Percentiles rank a stretch among this genome's conserved stretches.
Evolutionary conservation across 2,888 invertebrate genomes (phyloP).

Genomic region (Ormyrus thymus): DNA sequence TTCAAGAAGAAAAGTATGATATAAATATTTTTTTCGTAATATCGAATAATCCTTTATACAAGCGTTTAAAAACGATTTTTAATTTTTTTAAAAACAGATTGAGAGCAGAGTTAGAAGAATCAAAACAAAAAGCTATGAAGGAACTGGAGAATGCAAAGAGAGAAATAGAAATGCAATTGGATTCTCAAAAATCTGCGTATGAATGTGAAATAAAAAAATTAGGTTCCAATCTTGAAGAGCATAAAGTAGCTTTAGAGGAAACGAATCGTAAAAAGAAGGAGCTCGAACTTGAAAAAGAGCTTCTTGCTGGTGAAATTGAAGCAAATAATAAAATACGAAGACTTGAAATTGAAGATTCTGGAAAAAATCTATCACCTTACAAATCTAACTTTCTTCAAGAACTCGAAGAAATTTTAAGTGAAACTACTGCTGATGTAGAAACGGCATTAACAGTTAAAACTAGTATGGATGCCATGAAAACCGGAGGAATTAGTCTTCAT

Average conservation of each 20-base stretch:
- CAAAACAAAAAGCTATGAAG: conserved; percentile 71
- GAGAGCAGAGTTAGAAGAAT: conserved; percentile 71
- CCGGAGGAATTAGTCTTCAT: conserved; percentile 70
- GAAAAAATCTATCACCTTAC: conserved; percentile 74
- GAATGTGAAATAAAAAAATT: conserved; percentile 70
- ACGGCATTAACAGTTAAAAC: conserved; percentile 66
- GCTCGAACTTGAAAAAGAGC: conserved; percentile 69
- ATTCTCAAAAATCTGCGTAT: conserved; percentile 69
- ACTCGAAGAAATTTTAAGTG: conserved; percentile 75
- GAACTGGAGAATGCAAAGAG: conserved; percentile 71
- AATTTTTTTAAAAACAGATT: conserved; percentile 61
- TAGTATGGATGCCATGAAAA: conserved; percentile 65
- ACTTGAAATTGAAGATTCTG: conserved; percentile 73
- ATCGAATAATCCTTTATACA: not conserved
- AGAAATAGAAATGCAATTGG: conserved; percentile 69
- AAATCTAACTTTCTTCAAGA: conserved; percentile 77
- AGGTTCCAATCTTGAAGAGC: conserved; percentile 69
- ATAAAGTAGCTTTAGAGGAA: conserved; percentile 70
- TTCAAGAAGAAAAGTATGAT: conserved; percentile 76
- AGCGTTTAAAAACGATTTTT: not conserved
- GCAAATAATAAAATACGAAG: conserved; percentile 75
- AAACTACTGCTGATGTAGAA: conserved; percentile 68
- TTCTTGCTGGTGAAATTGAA: conserved; percentile 73
- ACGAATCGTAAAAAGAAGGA: conserved; percentile 68
- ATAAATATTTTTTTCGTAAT: conserved; percentile 60